A percentile compares a stretch with the other conserved stretches of the same genome.
phyloP scores from a whole-genome alignment of 2,797 vertebrate species.

The Sarcophilus harrisii region DNA sequence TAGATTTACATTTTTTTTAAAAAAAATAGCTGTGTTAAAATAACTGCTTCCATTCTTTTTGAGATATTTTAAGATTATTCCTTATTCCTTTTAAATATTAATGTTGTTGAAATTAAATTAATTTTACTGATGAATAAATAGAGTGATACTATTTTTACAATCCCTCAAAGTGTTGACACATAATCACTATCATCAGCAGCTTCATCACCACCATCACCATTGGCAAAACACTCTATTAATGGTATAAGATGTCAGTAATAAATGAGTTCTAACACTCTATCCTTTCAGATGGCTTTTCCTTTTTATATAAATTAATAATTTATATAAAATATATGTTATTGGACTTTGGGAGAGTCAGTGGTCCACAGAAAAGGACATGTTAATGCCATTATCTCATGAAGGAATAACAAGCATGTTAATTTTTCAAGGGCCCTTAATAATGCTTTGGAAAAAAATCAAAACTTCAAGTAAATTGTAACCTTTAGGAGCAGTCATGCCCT shows the following conservation, averaged over 20 bases:
- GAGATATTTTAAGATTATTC: background rate
- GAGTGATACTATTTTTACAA: background rate
- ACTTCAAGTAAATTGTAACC: background rate
- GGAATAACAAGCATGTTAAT: background rate
- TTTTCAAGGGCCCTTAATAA: background rate
- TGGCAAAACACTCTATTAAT: background rate
- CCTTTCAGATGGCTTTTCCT: background rate
- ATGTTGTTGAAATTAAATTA: background rate
- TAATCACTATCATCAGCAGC: background rate
- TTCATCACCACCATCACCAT: background rate
- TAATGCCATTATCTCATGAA: background rate
- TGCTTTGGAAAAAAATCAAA: background rate
- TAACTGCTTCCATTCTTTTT: background rate
- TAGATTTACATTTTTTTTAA: background rate
- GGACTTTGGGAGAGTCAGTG: background rate
- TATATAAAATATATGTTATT: background rate
- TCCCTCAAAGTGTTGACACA: background rate
- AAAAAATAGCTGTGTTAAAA: background rate
- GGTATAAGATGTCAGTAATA: background rate
- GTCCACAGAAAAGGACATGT: background rate
- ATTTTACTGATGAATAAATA: background rate
- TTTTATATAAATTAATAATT: background rate
- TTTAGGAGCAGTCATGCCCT: background rate
- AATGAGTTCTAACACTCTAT: background rate
- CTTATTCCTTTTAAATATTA: background rate